These are phyloP conservation scores for Romanomermis culicivorax DNA, from an alignment of 2,888 invertebrate genomes.

Conservation along the genomic window DNA sequence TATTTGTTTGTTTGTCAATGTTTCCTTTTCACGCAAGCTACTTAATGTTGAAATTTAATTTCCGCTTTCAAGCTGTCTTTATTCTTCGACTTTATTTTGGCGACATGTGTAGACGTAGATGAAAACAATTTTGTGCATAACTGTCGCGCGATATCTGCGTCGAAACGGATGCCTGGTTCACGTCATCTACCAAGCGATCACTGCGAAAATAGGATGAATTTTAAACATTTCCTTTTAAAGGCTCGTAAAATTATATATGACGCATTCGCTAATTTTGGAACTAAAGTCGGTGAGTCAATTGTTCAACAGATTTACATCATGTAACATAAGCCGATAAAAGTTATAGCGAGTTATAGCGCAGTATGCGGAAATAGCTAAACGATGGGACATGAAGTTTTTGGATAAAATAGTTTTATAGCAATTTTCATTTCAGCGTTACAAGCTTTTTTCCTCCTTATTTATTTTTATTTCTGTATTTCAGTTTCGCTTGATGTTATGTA, in stretches of 20 bases:
- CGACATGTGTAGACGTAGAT: slow-evolving; percentile 30
- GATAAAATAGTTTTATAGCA: too few relatives aligned
- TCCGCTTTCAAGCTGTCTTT: slow-evolving; percentile 32
- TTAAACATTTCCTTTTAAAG: neutral
- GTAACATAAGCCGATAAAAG: too few relatives aligned
- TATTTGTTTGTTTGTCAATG: neutral
- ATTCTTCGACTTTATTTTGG: slow-evolving; percentile 35
- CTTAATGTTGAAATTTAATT: slow-evolving; percentile 5
- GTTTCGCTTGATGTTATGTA: neutral
- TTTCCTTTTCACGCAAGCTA: slow-evolving; percentile 1
- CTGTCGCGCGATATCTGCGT: slow-evolving; percentile 18
- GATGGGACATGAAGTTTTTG: too few relatives aligned
- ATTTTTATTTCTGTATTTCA: slow-evolving; percentile 3
- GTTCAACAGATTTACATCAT: too few relatives aligned
- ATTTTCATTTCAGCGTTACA: too few relatives aligned
- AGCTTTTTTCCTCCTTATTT: too few relatives aligned
- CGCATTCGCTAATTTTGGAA: slow-evolving; percentile 10
- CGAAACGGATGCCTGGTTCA: neutral
- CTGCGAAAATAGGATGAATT: slow-evolving; percentile 13
- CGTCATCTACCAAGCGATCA: neutral
- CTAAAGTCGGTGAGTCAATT: slow-evolving; percentile 8
- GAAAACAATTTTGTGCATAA: slow-evolving; percentile 28
- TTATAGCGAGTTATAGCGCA: too few relatives aligned
- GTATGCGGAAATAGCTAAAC: too few relatives aligned
- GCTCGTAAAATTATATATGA: slow-evolving; percentile 16